These are phyloP conservation scores for Melanocharis versteri DNA, from an alignment of 2,113 vertebrate species.

Conservation along the genomic window DNA sequence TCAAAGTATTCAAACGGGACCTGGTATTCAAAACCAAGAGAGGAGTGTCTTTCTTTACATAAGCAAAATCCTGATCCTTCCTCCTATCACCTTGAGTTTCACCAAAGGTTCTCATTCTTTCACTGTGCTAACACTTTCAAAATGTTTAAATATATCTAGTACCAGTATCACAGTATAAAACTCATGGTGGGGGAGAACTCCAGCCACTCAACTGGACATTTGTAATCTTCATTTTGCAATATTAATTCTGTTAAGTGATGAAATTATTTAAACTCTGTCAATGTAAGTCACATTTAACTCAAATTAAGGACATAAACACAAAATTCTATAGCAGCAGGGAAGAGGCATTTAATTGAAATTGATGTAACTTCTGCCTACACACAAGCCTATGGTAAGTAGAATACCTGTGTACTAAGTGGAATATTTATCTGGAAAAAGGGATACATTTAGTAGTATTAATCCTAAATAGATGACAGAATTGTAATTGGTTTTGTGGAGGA, in stretches of 20 bases:
- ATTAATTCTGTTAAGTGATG: not conserved
- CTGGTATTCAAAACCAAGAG: not conserved
- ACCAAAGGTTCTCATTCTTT: not conserved
- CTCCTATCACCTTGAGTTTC: not conserved
- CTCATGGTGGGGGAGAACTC: rapidly evolving
- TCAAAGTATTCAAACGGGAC: not conserved
- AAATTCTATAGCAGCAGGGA: not conserved
- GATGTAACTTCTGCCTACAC: not conserved
- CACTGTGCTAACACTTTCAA: not conserved
- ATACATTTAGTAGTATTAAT: not conserved
- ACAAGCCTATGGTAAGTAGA: not conserved
- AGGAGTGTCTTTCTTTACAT: not conserved
- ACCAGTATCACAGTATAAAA: not conserved
- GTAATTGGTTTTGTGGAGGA: constrained; percentile 16
- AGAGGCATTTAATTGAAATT: not conserved
- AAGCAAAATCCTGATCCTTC: not conserved
- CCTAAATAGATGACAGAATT: constrained; percentile 9
- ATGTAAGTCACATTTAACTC: not conserved
- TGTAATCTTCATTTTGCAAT: not conserved
- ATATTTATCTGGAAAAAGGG: not conserved
- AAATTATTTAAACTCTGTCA: not conserved
- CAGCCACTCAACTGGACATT: not conserved
- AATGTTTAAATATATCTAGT: not conserved
- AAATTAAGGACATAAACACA: not conserved
- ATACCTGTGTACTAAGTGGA: not conserved